Evolutionary conservation across 2,113 vertebrate genomes (phyloP).

Genomic region (Entomyzon cyanotis): DNA sequence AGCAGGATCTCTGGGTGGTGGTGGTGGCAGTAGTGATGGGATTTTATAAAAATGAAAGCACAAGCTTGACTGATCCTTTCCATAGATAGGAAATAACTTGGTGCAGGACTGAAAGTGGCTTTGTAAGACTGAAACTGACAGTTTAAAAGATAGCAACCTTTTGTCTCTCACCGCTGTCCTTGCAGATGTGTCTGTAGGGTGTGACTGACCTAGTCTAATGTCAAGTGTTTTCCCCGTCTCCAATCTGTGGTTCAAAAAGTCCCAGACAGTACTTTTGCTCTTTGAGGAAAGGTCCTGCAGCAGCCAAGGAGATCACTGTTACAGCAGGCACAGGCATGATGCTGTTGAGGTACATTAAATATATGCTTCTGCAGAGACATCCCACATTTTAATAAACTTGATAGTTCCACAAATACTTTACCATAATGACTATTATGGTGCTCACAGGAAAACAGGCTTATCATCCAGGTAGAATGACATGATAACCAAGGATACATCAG

Average conservation of each 20-base stretch:
- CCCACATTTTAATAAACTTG: not conserved
- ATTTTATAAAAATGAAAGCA: conserved; percentile 33
- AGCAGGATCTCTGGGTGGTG: not conserved
- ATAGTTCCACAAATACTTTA: not conserved
- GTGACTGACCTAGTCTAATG: not conserved
- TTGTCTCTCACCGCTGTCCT: not conserved
- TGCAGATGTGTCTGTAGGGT: not conserved
- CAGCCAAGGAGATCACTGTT: not conserved
- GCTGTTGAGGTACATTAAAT: not conserved
- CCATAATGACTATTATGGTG: not conserved
- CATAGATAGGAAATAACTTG: conserved; percentile 39
- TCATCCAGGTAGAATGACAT: not conserved
- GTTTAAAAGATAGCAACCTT: conserved; percentile 13
- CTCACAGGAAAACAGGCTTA: not conserved
- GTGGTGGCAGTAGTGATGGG: accelerated
- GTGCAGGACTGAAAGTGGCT: not conserved
- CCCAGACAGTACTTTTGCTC: not conserved
- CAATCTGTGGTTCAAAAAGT: conserved; percentile 15
- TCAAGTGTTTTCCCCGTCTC: not conserved
- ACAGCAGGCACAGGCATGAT: not conserved
- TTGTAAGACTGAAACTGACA: conserved; percentile 55
- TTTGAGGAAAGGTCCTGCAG: conserved; percentile 1
- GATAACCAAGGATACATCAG: not conserved
- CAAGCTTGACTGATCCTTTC: conserved; percentile 40
- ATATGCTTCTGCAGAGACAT: not conserved